Conservation (phyloP, 1,140 invertebrate genomes). For the Cydia pomonella region DNA sequence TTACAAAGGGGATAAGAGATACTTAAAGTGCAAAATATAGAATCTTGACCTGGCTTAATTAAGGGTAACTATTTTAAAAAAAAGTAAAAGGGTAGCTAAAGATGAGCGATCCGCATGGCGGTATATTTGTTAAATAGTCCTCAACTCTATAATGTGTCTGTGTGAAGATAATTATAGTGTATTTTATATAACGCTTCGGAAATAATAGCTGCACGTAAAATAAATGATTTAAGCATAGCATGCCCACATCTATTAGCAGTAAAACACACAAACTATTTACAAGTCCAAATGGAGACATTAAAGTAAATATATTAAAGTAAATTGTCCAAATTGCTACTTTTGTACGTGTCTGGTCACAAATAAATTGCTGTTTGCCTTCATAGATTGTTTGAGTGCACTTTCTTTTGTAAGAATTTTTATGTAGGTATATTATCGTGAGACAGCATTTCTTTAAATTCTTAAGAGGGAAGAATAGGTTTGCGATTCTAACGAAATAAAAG, state of each 20-base stretch:
- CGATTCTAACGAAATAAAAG: no score
- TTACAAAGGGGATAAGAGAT: no score
- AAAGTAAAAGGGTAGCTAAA: no score
- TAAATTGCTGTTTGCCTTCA: constrained; percentile 5
- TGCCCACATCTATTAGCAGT: constrained; percentile 16
- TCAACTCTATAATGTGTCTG: no score
- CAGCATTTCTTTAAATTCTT: neutral
- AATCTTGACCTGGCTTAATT: no score
- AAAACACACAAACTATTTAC: constrained; percentile 28
- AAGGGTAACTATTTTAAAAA: no score
- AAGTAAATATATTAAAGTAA: constrained; percentile 21
- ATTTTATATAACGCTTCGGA: neutral
- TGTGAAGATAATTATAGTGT: no score
- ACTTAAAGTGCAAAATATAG: no score
- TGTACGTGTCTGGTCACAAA: constrained; percentile 3
- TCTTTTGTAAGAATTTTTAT: neutral
- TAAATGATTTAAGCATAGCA: constrained; percentile 8
- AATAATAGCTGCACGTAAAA: neutral
- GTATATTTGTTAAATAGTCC: no score
- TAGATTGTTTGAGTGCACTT: neutral
- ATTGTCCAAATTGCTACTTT: constrained; percentile 16
- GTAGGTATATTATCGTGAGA: neutral
- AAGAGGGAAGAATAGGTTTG: no score
- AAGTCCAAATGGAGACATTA: constrained; percentile 20
- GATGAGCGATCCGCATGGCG: no score